Conservation (phyloP, 2,888 invertebrate species). For the Terebella lapidaria region DNA sequence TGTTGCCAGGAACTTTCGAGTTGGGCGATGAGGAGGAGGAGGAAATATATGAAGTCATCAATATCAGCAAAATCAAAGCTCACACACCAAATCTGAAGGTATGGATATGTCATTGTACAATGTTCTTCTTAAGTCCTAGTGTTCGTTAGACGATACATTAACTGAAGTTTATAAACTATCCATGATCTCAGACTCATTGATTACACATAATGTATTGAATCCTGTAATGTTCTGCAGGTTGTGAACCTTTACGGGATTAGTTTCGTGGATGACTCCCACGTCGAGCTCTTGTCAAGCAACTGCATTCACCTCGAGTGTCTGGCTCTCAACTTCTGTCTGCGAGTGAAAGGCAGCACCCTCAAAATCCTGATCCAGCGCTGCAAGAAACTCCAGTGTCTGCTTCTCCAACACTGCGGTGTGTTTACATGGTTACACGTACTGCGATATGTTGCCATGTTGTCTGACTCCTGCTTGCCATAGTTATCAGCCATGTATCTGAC, state of each 20-base stretch:
- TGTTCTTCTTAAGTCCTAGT: too few species aligned
- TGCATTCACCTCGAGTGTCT: conserved; percentile 95
- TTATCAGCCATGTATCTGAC: too few species aligned
- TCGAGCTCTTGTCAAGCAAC: conserved; percentile 84
- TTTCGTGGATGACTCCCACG: conserved; percentile 96
- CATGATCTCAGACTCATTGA: not conserved
- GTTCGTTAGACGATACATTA: not conserved
- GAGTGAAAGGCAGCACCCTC: conserved; percentile 88
- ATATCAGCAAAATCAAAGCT: conserved; percentile 90
- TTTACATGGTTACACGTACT: conserved; percentile 55
- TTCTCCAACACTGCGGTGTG: conserved; percentile 83
- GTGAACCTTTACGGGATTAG: conserved; percentile 98
- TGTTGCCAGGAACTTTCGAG: conserved; percentile 55
- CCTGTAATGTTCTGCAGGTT: conserved; percentile 4
- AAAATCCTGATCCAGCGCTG: conserved; percentile 25
- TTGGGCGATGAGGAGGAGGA: conserved; percentile 85
- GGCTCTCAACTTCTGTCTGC: conserved; percentile 93
- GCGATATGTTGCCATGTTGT: not conserved
- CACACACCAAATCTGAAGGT: conserved; percentile 22
- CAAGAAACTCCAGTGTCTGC: conserved; percentile 75
- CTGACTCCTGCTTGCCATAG: too few species aligned
- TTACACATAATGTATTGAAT: not conserved
- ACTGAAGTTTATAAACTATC: not conserved
- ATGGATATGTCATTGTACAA: too few species aligned
- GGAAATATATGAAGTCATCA: conserved; percentile 78